A percentile compares a stretch with the other conserved stretches of the same genome.
Conservation (phyloP, 1,140 invertebrate species). For the Zaprionus vittiger region DNA sequence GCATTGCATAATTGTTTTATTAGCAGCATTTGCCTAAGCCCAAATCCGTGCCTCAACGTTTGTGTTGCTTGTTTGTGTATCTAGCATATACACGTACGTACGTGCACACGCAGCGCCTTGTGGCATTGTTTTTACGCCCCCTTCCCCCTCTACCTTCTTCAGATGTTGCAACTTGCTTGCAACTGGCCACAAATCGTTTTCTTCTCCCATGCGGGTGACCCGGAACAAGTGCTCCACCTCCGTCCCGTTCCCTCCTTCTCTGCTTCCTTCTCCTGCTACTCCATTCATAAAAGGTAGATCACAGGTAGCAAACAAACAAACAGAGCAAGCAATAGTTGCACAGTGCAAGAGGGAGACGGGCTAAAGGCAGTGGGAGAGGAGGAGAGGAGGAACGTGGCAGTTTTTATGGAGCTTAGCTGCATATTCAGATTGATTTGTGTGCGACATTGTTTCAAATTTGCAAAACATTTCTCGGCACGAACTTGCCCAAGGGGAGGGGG, state of each 20-base stretch:
- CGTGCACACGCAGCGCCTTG: slow-evolving; percentile 54
- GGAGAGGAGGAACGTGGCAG: neutral
- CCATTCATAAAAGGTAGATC: slow-evolving; percentile 25
- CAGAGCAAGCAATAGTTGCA: neutral
- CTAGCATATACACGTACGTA: slow-evolving; percentile 66
- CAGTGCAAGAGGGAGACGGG: neutral
- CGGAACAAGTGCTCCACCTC: neutral
- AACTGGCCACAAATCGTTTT: slow-evolving; percentile 18
- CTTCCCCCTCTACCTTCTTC: neutral
- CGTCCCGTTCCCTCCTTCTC: neutral
- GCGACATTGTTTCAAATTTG: slow-evolving; percentile 34
- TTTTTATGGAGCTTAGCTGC: slow-evolving; percentile 25
- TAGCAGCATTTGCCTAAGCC: slow-evolving; percentile 74
- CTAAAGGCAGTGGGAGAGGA: neutral
- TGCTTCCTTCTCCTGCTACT: neutral
- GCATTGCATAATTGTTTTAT: slow-evolving; percentile 80
- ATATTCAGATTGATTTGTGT: slow-evolving; percentile 34
- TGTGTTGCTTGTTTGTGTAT: slow-evolving; percentile 55
- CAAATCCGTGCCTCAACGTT: slow-evolving; percentile 58
- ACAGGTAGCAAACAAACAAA: slow-evolving; percentile 40
- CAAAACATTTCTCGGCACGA: slow-evolving; percentile 6
- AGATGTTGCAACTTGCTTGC: slow-evolving; percentile 9
- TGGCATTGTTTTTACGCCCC: slow-evolving; percentile 57
- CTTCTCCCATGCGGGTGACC: neutral
- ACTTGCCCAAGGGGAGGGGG: neutral